Evolutionary conservation across 2,888 invertebrate species (phyloP), one percentile per base, ranked within the genome.

Genomic region (Eristalinus aeneus): DNA sequence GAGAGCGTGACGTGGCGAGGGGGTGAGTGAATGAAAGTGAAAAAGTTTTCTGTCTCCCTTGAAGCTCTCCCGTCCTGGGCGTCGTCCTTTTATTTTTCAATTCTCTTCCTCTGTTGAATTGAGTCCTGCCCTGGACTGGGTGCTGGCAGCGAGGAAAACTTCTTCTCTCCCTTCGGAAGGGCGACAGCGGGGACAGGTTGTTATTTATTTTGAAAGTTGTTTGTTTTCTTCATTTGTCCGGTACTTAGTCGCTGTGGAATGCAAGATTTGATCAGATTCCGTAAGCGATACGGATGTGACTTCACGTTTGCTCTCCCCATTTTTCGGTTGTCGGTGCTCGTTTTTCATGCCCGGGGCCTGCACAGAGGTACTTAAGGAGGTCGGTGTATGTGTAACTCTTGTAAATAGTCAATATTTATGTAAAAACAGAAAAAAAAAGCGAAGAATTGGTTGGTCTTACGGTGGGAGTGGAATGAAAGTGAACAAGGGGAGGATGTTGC

Each of bases 341-440:
- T 16, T 8, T 46, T n/a, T 16, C 16, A 2, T 27, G 27, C 5
- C 46, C 46, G 16, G n/a, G 16, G 9, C 8, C n/a, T 16, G 16
- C 46, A 46, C 46, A 8, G 46, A 8, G 11, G 32, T 31, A 63
- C 34, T 31, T 22, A 36, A 76, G 34, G 76, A 76, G 53, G 68
- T 54, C 16, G 68, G 20, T 20, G 11, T 23, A 67, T 6, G 32
- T 22, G 11, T 0, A 53, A 53, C 22, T 63, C 10, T 78, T 83
- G 73, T 78, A 83, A 69, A 78, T 78, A 83, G 58, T 53, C 27
- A 69, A 78, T 69, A 53, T 68, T 68, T 63, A 63, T 68, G 20
- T 76, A 32, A 39, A 65, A 56, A 65, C 31, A 36, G 9, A 32
- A 64, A 63, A 64, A 36, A 46, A 65, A 3, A 67, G 46, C 5